Evolutionary conservation across 2,888 invertebrate species (phyloP).

Genomic region (Globia sparganii): DNA sequence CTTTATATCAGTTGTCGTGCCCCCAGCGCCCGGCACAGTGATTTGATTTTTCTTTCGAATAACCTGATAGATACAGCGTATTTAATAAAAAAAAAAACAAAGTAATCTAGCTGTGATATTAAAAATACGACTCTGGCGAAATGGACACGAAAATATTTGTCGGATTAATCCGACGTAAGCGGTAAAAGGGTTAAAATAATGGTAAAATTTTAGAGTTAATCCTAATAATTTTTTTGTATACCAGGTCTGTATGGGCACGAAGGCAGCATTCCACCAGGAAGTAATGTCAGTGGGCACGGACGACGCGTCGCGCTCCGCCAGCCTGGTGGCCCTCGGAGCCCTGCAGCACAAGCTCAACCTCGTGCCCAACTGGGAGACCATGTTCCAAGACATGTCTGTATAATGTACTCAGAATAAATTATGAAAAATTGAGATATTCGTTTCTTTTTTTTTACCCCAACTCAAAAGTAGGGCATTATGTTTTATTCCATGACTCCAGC

Average conservation of each 20-base stretch:
- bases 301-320: constrained; percentile 89
- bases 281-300: constrained; percentile 89
- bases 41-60: no score
- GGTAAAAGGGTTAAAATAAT: no score
- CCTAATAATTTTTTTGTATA: not conserved
- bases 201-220: not conserved
- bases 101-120: no score
- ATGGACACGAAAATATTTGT: no score
- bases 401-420: constrained; percentile 53
- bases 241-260: constrained; percentile 90
- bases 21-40: no score
- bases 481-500: not conserved
- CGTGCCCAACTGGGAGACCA: constrained; percentile 90
- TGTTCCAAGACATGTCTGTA: constrained; percentile 79
- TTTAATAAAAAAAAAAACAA: no score
- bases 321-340: constrained; percentile 89
- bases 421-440: not conserved
- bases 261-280: constrained; percentile 90
- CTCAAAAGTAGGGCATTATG: not conserved
- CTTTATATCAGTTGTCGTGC: no score
- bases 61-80: no score
- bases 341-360: constrained; percentile 90
- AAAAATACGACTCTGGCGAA: no score
- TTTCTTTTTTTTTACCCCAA: not conserved
- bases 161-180: no score